Evolutionary conservation across 1,140 invertebrate species (phyloP).

Genomic region (Caenorhabditis tropicalis): DNA sequence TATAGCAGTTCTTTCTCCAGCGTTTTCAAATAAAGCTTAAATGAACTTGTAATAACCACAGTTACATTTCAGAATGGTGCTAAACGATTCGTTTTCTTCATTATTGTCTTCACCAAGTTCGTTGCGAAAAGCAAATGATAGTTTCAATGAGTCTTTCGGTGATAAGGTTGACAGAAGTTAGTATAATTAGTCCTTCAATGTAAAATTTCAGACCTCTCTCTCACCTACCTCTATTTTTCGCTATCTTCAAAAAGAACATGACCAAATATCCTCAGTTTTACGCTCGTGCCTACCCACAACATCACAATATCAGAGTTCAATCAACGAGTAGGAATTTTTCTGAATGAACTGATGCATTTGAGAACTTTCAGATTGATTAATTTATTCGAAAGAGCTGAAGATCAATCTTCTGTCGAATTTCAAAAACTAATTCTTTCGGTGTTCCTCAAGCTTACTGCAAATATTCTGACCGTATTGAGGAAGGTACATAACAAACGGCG

Average conservation of each 20-base stretch:
- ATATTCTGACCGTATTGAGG: background rate
- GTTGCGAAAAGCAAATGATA: background rate
- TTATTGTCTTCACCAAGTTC: background rate
- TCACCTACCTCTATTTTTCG: background rate
- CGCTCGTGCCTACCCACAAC: background rate
- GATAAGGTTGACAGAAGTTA: background rate
- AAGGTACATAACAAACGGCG: too few relatives aligned
- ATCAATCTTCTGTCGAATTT: background rate
- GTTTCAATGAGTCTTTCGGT: constrained; percentile 20
- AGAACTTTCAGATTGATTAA: background rate
- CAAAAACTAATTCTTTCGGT: background rate
- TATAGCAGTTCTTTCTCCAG: too few relatives aligned
- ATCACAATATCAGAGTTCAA: background rate
- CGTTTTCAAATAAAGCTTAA: background rate
- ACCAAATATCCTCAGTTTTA: background rate
- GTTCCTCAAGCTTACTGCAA: constrained; percentile 3
- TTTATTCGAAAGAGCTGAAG: background rate
- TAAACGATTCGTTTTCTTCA: background rate
- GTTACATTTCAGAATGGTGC: background rate
- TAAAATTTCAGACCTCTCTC: background rate
- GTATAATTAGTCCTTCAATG: background rate
- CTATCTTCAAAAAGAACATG: constrained; percentile 6
- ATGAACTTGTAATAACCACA: background rate
- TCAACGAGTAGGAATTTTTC: background rate
- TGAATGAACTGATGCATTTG: background rate